phyloP scores from a whole-genome alignment of 2,888 invertebrate species.

The Drosophila mayaguana region DNA sequence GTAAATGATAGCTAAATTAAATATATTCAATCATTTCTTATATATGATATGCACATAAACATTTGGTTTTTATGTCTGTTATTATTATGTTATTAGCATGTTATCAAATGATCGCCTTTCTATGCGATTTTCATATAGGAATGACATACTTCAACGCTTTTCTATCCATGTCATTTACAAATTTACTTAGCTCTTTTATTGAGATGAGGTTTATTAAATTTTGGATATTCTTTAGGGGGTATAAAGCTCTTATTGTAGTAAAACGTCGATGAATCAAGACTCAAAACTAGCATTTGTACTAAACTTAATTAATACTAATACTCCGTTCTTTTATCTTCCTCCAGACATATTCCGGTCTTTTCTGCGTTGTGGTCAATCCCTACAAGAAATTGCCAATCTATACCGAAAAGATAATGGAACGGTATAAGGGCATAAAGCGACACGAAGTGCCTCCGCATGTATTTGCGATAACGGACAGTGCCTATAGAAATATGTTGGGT shows the following conservation, averaged over 20 bases:
- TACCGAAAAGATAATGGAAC: constrained; percentile 99
- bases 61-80: no score
- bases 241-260: no score
- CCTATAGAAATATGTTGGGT: constrained; percentile 99
- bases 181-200: not conserved
- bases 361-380: constrained; percentile 99
- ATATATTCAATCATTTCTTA: not conserved
- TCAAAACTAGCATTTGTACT: no score
- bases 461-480: constrained; percentile 99
- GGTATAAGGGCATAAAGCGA: constrained; percentile 99
- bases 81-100: no score
- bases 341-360: constrained; percentile 99
- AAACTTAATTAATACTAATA: not conserved
- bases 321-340: constrained; percentile 78
- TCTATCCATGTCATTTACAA: not conserved
- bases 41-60: no score
- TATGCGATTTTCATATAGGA: not conserved
- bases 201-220: not conserved
- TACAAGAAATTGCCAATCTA: constrained; percentile 99
- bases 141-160: no score
- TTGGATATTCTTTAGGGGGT: not conserved
- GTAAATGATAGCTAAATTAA: not conserved
- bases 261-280: not conserved
- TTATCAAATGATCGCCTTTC: not conserved
- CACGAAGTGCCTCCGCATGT: constrained; percentile 99